These are phyloP conservation scores for Talpa occidentalis DNA, from an alignment of 2,113 vertebrate genomes.

Conservation along the genomic window DNA sequence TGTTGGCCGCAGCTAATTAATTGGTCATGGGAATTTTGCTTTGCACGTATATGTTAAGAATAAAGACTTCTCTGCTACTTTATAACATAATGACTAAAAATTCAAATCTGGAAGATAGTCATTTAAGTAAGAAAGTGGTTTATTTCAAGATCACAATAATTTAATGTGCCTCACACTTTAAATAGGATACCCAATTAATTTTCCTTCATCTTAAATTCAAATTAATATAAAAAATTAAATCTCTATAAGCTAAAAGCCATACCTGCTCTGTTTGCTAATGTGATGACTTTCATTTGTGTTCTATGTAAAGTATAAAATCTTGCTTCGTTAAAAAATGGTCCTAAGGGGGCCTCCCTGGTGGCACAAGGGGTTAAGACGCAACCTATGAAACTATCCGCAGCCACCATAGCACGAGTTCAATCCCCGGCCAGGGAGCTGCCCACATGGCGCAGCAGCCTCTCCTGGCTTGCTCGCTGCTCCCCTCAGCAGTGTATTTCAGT, in stretches of 20 bases:
- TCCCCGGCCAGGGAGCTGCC: no score
- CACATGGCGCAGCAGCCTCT: no score
- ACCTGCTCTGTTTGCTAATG: neutral
- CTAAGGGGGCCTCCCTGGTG: no score
- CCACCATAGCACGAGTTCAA: no score
- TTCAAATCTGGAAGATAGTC: neutral
- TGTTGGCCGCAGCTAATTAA: neutral
- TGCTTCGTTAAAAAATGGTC: constrained; percentile 33
- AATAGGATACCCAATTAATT: neutral
- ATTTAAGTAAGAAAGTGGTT: neutral
- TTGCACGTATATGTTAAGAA: neutral
- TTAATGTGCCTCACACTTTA: constrained; percentile 6
- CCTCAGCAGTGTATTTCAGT: no score
- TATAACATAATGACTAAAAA: neutral
- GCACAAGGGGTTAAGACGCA: no score
- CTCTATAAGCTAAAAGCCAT: neutral
- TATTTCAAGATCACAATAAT: neutral
- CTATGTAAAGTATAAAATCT: neutral
- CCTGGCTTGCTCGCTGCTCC: no score
- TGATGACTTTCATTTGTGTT: neutral
- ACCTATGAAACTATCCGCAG: no score
- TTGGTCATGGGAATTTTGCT: neutral
- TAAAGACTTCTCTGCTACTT: neutral
- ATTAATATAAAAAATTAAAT: neutral
- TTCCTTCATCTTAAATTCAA: constrained; percentile 34